Evolutionary conservation across 2,797 vertebrate species (phyloP).

Genomic region (Sebastes hubbsi): DNA sequence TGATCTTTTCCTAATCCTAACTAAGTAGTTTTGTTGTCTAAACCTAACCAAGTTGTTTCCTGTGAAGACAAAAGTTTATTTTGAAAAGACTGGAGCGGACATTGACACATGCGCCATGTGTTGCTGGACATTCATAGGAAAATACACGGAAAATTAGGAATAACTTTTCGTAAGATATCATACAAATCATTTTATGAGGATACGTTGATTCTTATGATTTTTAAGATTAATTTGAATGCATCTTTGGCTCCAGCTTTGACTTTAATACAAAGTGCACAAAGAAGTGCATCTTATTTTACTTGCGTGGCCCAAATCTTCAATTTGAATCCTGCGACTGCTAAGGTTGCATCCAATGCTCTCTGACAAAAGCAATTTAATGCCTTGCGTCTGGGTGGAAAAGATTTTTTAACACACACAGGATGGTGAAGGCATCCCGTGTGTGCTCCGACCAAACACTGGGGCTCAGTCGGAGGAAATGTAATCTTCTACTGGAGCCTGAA

Average conservation of each 20-base stretch:
- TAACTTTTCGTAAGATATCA: too few species aligned
- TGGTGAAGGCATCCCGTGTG: slow-evolving; percentile 19
- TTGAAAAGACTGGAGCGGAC: fast-evolving
- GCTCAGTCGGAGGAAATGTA: slow-evolving; percentile 41
- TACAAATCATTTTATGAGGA: too few species aligned
- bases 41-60: too few species aligned
- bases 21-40: too few species aligned
- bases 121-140: too few species aligned
- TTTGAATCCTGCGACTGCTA: background rate
- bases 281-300: slow-evolving; percentile 3
- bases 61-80: too few species aligned
- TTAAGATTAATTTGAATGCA: background rate
- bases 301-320: background rate
- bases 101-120: too few species aligned
- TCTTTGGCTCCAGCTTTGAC: background rate
- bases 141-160: too few species aligned
- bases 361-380: slow-evolving; percentile 38
- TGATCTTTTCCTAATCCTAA: too few species aligned
- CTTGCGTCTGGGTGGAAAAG: background rate
- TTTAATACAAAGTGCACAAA: background rate
- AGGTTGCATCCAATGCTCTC: background rate
- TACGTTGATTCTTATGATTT: background rate
- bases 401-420: slow-evolving; percentile 22
- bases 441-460: slow-evolving; percentile 16
- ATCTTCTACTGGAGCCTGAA: slow-evolving; percentile 41